Evolutionary conservation across 2,113 vertebrate species (phyloP).

Genomic region (Corvus moneduloides): DNA sequence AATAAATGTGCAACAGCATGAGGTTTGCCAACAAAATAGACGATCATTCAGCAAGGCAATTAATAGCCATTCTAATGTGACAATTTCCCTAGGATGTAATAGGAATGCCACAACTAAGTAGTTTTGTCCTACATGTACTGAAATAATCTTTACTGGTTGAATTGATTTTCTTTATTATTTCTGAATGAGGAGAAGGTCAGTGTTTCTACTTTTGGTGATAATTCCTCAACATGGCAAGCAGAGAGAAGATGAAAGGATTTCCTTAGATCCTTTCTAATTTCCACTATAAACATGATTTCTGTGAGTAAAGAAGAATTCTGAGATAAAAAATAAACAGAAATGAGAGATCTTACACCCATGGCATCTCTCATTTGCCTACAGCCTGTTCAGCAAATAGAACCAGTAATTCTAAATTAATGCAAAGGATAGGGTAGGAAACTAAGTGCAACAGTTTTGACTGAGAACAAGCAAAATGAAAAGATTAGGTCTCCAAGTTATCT

Average conservation of each 20-base stretch:
- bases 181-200: not conserved
- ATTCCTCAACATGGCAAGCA: not conserved
- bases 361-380: not conserved
- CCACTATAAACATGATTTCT: not conserved
- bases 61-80: not conserved
- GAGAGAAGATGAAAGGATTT: not conserved
- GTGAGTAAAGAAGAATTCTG: not conserved
- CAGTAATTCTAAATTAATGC: not conserved
- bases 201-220: not conserved
- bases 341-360: not conserved
- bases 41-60: not conserved
- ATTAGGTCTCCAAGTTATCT: not conserved
- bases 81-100: not conserved
- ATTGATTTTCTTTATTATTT: not conserved
- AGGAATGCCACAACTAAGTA: not conserved
- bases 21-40: not conserved
- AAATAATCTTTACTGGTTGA: not conserved
- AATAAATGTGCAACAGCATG: not conserved
- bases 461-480: not conserved
- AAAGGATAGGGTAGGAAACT: not conserved
- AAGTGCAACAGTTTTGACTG: not conserved
- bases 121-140: not conserved
- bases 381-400: not conserved
- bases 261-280: not conserved
- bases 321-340: not conserved